Percentiles rank a stretch among this genome's conserved stretches.
phyloP scores from a whole-genome alignment of 1,140 invertebrate genomes.

The Apocrypta bakeri region DNA sequence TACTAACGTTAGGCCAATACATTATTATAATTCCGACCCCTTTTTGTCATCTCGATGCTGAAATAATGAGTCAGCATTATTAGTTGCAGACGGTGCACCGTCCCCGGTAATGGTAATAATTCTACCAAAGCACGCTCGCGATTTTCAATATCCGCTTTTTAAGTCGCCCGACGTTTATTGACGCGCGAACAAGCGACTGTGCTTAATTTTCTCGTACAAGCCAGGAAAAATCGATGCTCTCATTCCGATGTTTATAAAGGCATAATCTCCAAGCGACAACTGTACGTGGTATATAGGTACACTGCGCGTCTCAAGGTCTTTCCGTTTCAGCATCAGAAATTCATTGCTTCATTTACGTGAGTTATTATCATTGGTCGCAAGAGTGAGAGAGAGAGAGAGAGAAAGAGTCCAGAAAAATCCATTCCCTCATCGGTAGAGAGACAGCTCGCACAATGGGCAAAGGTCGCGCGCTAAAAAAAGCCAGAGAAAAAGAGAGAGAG shows the following conservation, averaged over 20 bases:
- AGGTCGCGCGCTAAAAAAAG: constrained; percentile 14
- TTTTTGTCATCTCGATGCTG: no score
- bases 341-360: constrained; percentile 45
- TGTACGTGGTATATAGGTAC: neutral
- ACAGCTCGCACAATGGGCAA: constrained; percentile 16
- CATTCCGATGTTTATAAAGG: constrained; percentile 26
- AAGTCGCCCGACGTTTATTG: neutral
- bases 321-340: constrained; percentile 23
- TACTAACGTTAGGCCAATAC: no score
- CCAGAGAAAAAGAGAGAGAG: neutral
- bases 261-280: constrained; percentile 10
- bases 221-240: neutral
- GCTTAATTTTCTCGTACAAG: neutral
- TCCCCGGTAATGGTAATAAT: no score
- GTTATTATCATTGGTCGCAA: constrained; percentile 37
- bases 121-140: no score
- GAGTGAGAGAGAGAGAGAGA: neutral
- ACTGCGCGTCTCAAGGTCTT: constrained; percentile 7
- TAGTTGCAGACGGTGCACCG: no score
- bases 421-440: constrained; percentile 18
- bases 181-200: neutral
- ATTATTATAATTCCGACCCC: no score
- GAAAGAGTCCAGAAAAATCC: constrained; percentile 25
- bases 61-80: no score
- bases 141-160: neutral